Conservation (phyloP, 2,888 invertebrate genomes). For the Toxonevra muliebris region DNA sequence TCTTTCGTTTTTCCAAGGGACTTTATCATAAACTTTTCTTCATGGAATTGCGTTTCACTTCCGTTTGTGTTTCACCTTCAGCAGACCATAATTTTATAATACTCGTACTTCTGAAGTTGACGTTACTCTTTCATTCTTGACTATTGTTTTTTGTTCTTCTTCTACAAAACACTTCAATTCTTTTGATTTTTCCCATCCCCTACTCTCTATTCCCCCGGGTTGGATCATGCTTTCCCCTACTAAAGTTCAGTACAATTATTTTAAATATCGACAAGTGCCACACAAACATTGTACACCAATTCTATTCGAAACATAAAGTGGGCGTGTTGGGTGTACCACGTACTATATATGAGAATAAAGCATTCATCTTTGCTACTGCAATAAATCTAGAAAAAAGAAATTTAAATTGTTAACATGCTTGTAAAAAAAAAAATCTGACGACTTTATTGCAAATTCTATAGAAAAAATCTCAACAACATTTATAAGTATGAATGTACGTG, state of each 20-base stretch:
- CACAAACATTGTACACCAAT: slow-evolving; percentile 4
- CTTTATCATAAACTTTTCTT: too few species aligned
- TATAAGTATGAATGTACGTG: not conserved
- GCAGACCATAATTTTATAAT: too few species aligned
- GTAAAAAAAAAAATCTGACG: slow-evolving; percentile 19
- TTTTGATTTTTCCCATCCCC: too few species aligned
- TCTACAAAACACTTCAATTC: too few species aligned
- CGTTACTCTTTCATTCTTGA: too few species aligned
- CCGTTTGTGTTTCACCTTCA: too few species aligned
- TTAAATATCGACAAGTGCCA: slow-evolving; percentile 59
- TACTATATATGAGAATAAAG: not conserved
- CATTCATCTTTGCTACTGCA: not conserved
- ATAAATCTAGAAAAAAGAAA: slow-evolving; percentile 17
- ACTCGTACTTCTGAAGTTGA: too few species aligned
- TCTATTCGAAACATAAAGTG: not conserved
- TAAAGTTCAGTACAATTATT: slow-evolving; percentile 48
- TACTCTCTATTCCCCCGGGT: too few species aligned
- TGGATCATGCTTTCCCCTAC: too few species aligned
- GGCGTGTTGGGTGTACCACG: not conserved
- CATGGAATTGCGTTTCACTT: too few species aligned
- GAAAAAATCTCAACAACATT: slow-evolving; percentile 3
- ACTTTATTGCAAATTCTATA: slow-evolving; percentile 27
- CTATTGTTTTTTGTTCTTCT: too few species aligned
- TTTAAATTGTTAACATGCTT: slow-evolving; percentile 26
- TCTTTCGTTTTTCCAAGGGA: too few species aligned